These are phyloP conservation scores for Lepidurus couesii DNA, from an alignment of 1,140 invertebrate genomes.

Conservation along the genomic window DNA sequence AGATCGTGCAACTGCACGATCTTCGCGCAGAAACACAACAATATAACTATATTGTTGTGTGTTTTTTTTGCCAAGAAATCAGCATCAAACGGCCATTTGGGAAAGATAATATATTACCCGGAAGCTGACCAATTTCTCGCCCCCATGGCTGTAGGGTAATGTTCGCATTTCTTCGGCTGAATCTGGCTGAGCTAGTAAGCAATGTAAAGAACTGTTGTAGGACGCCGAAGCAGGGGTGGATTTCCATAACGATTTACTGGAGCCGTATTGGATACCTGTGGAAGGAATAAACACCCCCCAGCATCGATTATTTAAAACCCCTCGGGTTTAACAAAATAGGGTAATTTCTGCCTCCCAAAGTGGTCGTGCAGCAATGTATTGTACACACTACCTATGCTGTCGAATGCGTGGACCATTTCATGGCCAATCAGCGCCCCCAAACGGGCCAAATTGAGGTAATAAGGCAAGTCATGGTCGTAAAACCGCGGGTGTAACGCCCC, in stretches of 20 bases:
- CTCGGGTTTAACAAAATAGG: neutral
- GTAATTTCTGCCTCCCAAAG: neutral
- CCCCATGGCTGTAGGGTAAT: neutral
- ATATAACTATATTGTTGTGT: too few species aligned
- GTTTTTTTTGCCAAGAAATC: too few species aligned
- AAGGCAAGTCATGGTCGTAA: neutral
- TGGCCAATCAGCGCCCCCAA: neutral
- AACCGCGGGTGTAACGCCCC: neutral
- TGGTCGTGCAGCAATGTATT: too few species aligned
- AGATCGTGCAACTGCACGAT: too few species aligned
- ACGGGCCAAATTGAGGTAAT: neutral
- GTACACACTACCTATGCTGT: neutral
- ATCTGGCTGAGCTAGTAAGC: neutral
- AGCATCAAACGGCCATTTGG: too few species aligned
- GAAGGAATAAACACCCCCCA: neutral
- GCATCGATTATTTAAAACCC: neutral
- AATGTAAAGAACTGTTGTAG: neutral
- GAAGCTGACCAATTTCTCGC: neutral
- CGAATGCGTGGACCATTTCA: constrained; percentile 4
- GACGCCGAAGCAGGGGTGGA: neutral
- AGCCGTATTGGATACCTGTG: neutral
- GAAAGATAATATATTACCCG: neutral
- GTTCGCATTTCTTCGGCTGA: neutral
- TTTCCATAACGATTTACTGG: neutral
- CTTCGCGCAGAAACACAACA: too few species aligned